Base-by-base conservation (phyloP, 2,888 invertebrate species). In the Melinaea marsaeus region DNA sequence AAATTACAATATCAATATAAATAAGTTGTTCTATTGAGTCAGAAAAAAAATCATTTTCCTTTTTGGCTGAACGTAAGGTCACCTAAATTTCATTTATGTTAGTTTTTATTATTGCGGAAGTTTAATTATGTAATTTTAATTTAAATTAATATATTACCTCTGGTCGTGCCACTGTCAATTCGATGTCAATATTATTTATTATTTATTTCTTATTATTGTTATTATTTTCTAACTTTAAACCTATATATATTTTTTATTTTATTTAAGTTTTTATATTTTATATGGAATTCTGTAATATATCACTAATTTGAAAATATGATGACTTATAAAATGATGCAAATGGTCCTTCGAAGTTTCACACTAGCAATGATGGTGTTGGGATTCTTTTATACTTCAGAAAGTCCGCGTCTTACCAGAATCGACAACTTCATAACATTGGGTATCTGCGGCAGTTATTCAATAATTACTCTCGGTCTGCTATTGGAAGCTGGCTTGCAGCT, bases 401-500 rank as follows among this genome's bases (percentile, higher is more conserved):
- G 67, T 61, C 55, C 58, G 1, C 62, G 79, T 22, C 63, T 81
- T 58, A 66, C 69, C 13, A 66, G 74, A 1, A 62, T 73, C 2
- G 65, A 69, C 34, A 74, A 73, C 58, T 87, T 84, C 57, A 22
- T 81, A 2, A 78, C 80, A 68, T 72, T 76, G 1, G 87, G 85
- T 37, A 72, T 81, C 0, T 84, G 75, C 33, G 85, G 86, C 3
- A 70, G 79, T 13, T 80, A 75, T 57, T 48, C 74, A 0, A 63
- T 82, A 1, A 60, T 84, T 2, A 73, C 76, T 1, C 62, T 85
- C 1, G 86, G 85, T 1, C 75, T 86, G 33, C 66, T 85, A 3
- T 46, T 85, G 2, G 84, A 87, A 67, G 75, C 74, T 4, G 84
- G 78, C 4, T 62, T 87, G 2, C 63, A 71, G 2, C 54, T 77